Evolutionary conservation across 2,113 vertebrate species (phyloP), one percentile per base, ranked within the genome.

Genomic region (Crotalus viridis): DNA sequence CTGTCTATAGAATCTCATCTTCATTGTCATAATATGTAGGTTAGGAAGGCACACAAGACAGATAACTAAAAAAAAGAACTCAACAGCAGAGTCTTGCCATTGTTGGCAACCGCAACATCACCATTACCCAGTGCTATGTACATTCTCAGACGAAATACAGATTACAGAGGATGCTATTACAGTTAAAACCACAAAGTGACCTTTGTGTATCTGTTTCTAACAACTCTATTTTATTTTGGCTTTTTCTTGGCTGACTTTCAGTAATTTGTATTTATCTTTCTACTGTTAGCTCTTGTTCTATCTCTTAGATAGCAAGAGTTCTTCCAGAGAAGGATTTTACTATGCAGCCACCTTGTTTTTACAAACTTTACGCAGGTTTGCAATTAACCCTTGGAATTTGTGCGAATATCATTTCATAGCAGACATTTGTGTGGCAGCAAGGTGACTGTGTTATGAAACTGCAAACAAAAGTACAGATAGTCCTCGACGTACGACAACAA

Each of bases 71-170:
- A 0, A 74, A n/a, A 85, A 57, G 46, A 69, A n/a, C 12, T 56
- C 26, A 10, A 33, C 15, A 87, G 90, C 21, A 90, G 28, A 0
- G 56, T 87, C 87, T 89, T 85, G 56, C 56, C 88, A 94, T 5
- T 48, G 87, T 95, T 96, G 94, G 94, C 96, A 93, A 92, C 89
- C 52, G 87, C 69, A 88, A 89, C 10, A 93, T 17, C 74, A 64
- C 91, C 94, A n/a, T 85, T 87, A 88, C 87, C 43, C 81, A 95
- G 94, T 89, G 61, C n/a, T 43, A 92, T 7, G 8, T 51, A 51
- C 15, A 24, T 91, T 87, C 88, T 90, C 88, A 28, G 92, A 94
- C 93, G 81, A 90, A 95, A 93, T 94, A 94, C 93, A 87, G 95
- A 92, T 93, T 59, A 85, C 69, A 93, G 93, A 26, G 28, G 87